These are phyloP conservation scores for Helicoverpa armigera DNA, from an alignment of 1,140 invertebrate genomes.

Conservation along the genomic window DNA sequence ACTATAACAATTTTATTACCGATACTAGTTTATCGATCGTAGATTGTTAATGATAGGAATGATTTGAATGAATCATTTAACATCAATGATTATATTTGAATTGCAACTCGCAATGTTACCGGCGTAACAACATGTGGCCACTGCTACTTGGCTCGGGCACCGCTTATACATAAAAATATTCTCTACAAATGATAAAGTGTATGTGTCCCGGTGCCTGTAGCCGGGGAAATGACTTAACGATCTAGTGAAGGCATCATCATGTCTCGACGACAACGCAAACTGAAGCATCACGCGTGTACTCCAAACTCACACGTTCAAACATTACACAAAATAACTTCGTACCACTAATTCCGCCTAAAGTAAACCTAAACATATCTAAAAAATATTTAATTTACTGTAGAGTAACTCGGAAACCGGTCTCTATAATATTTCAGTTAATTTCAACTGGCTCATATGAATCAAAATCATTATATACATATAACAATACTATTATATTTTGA, in stretches of 20 bases:
- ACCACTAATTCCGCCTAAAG: conserved; percentile 78
- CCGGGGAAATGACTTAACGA: conserved; percentile 64
- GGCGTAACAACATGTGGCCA: conserved; percentile 58
- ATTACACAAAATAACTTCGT: conserved; percentile 77
- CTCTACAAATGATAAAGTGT: conserved; percentile 38
- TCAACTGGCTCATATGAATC: conserved; percentile 60
- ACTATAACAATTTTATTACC: conserved; percentile 61
- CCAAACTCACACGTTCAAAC: conserved; percentile 67
- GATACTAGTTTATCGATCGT: conserved; percentile 54
- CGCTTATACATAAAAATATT: conserved; percentile 57
- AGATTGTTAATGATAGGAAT: conserved; percentile 75
- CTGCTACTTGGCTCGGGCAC: conserved; percentile 25
- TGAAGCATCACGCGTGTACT: conserved; percentile 61
- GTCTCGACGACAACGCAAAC: conserved; percentile 70
- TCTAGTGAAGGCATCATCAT: conserved; percentile 82
- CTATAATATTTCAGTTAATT: conserved; percentile 52
- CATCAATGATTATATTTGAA: conserved; percentile 58
- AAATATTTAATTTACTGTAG: conserved; percentile 51
- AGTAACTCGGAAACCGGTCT: conserved; percentile 16
- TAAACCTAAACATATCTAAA: conserved; percentile 77
- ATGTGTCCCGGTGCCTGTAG: conserved; percentile 28
- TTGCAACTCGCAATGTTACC: conserved; percentile 61
- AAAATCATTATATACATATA: conserved; percentile 85
- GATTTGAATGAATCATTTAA: conserved; percentile 75
- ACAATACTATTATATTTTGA: conserved; percentile 59